These are phyloP conservation scores for Andrena minutula DNA, from an alignment of 2,888 invertebrate genomes.

Conservation along the genomic window DNA sequence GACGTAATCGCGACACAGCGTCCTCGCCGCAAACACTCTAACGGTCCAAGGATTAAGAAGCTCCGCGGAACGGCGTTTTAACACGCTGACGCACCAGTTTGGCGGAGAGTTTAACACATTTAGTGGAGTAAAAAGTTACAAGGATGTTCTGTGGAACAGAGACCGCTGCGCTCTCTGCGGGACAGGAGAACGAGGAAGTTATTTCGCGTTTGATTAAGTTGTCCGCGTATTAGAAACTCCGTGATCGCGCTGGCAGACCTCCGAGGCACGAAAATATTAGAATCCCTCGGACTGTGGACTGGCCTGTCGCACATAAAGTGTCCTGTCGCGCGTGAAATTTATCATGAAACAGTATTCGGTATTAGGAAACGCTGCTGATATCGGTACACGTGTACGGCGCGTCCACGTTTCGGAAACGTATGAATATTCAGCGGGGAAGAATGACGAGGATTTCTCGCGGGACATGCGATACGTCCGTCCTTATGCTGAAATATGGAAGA, in stretches of 20 bases:
- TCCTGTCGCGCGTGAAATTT: background rate
- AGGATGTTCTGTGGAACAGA: background rate
- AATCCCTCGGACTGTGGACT: background rate
- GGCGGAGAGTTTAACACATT: slow-evolving; percentile 5
- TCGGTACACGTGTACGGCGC: background rate
- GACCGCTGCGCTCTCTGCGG: background rate
- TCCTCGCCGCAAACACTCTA: slow-evolving; percentile 25
- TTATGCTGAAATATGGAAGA: background rate
- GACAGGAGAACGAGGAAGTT: background rate
- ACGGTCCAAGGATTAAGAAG: slow-evolving; percentile 36
- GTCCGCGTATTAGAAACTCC: background rate
- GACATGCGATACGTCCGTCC: background rate
- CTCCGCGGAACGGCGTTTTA: slow-evolving; percentile 40
- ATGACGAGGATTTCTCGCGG: background rate
- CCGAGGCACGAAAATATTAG: background rate
- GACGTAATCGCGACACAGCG: slow-evolving; percentile 24
- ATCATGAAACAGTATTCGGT: background rate
- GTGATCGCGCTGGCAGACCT: background rate
- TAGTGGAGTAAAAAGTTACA: background rate
- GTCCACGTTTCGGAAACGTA: background rate
- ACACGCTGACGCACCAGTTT: slow-evolving; percentile 15
- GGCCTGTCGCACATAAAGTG: background rate
- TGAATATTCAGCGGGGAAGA: slow-evolving; percentile 21
- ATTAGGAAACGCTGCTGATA: no score
- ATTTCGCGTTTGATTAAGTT: slow-evolving; percentile 1